Evolutionary conservation across 2,113 vertebrate species (phyloP).

Genomic region (Eolophus roseicapilla): DNA sequence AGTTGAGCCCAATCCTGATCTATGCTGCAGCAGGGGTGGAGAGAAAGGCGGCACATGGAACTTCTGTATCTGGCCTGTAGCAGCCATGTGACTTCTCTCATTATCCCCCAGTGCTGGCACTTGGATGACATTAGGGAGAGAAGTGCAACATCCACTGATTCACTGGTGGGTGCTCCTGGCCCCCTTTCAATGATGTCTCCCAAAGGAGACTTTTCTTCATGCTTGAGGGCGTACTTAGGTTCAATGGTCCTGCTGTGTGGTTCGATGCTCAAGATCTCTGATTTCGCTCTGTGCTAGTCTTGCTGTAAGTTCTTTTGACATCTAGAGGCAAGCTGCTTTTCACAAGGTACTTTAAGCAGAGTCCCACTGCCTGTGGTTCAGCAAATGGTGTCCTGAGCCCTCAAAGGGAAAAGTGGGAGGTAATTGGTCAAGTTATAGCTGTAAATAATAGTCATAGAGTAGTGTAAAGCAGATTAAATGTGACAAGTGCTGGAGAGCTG

Average conservation of each 20-base stretch:
- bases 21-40: not conserved
- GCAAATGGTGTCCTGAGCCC: not conserved
- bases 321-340: not conserved
- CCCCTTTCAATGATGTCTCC: not conserved
- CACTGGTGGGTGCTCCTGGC: not conserved
- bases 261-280: not conserved
- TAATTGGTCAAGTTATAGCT: not conserved
- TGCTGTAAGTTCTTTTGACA: not conserved
- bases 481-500: not conserved
- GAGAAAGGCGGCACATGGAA: not conserved
- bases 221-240: not conserved
- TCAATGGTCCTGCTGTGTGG: not conserved
- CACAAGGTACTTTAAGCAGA: not conserved
- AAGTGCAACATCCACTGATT: not conserved
- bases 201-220: not conserved
- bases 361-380: not conserved
- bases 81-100: not conserved
- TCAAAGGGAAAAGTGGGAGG: not conserved
- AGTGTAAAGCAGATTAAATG: not conserved
- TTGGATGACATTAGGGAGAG: not conserved
- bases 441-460: not conserved
- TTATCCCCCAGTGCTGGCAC: not conserved
- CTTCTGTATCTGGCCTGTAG: not conserved
- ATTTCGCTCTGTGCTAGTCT: not conserved
- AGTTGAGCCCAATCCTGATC: not conserved